Percentiles rank a stretch among this genome's conserved stretches.
phyloP scores from a whole-genome alignment of 2,797 vertebrate genomes.

The Chanos chanos region DNA sequence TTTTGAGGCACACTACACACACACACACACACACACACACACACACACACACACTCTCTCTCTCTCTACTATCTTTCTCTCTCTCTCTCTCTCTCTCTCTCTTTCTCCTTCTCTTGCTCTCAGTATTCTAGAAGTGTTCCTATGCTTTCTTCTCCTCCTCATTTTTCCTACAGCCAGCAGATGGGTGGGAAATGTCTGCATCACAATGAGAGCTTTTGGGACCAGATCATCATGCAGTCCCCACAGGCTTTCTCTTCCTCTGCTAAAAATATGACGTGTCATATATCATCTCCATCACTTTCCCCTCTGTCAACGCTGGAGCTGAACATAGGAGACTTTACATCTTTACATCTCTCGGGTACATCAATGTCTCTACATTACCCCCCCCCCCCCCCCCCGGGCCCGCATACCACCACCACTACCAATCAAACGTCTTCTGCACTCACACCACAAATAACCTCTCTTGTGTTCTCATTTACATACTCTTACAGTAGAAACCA shows the following conservation, averaged over 20 bases:
- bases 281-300: conserved; percentile 39
- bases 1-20: conserved; percentile 20
- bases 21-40: neutral
- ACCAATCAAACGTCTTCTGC: too few species aligned
- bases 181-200: conserved; percentile 14
- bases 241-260: conserved; percentile 23
- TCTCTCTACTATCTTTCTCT: neutral
- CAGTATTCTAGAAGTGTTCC: too few species aligned
- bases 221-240: conserved; percentile 36
- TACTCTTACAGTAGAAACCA: too few species aligned
- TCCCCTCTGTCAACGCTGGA: conserved; percentile 20
- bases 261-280: conserved; percentile 37
- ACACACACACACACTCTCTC: neutral
- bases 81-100: neutral
- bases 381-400: neutral
- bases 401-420: too few species aligned
- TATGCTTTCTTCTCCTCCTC: too few species aligned
- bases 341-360: too few species aligned
- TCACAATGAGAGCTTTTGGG: conserved; percentile 26
- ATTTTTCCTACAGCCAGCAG: too few species aligned
- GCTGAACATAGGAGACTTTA: too few species aligned
- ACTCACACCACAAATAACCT: neutral
- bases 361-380: too few species aligned
- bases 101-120: neutral
- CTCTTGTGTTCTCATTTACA: too few species aligned